Base-by-base conservation (phyloP, 2,888 invertebrate genomes). In the Teleogryllus oceanicus region DNA sequence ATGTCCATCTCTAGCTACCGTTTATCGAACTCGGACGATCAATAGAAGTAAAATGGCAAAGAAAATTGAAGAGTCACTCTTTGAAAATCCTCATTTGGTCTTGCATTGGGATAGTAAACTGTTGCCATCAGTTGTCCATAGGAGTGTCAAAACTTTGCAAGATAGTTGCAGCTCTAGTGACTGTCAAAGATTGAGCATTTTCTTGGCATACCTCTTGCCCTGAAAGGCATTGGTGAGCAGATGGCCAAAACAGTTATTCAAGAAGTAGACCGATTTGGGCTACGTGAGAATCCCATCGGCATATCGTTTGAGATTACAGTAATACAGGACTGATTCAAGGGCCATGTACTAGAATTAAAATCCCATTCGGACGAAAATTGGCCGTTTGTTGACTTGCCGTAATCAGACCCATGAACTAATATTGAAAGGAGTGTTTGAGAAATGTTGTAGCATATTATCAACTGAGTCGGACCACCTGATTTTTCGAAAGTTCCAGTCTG, bases 151-250 rank as follows among this genome's bases (percentile, higher is more conserved):
- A 75, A 75, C 24, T 11, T 75, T 75, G 3, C 2, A 75, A 75
- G 75, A 75, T 75, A 11, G 75, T 10, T 75, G 75, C 20, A 75
- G 3, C 10, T 75, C 10, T 11, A 75, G 16, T 75, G 75, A 75
- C 75, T 75, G 62, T 2, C 3, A 62, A 62, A 62, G 62, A 62
- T 62, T 62, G 62, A 62, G 62, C 4, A 62, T 62, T 62, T 62
- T 3, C 4, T 62, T 62, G 62, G 62, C 62, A 18, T 62, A 62
- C 62, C 0, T 62, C 5, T 62, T 62, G 62, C 62, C 62, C 79
- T 80, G 49, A 82, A 62, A 80, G 89, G 87, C 83, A 88, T 87
- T 81, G 86, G 86, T 82, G 87, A 88, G 82, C 86, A 87, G 2
- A 85, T 84, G 0, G 87, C 88, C 11, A 86, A 86, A 20, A 87